These are phyloP conservation scores for Australoheros facetus DNA, from an alignment of 2,797 vertebrate species.

Conservation along the genomic window DNA sequence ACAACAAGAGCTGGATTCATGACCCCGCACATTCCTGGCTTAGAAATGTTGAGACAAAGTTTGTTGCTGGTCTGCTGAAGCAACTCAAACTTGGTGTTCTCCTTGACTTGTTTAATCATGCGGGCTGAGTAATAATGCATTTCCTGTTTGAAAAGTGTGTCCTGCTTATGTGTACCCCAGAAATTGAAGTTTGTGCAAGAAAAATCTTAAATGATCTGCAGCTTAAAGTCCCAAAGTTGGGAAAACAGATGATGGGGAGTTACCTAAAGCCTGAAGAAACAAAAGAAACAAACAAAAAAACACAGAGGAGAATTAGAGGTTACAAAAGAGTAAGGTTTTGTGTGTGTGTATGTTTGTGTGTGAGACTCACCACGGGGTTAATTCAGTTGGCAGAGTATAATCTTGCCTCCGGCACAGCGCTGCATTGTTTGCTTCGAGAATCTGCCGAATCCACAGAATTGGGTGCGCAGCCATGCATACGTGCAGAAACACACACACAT, in stretches of 20 bases:
- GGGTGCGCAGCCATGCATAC: conserved; percentile 35
- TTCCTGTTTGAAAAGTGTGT: conserved; percentile 13
- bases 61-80: background rate
- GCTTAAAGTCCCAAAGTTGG: background rate
- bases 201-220: background rate
- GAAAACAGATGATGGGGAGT: background rate
- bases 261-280: background rate
- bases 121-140: conserved; percentile 8
- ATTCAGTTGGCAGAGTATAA: conserved; percentile 68
- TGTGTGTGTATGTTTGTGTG: conserved; percentile 13
- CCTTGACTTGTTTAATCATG: conserved; percentile 15
- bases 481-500: conserved; percentile 12
- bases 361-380: conserved; percentile 15
- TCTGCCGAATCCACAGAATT: conserved; percentile 73
- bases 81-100: conserved; percentile 13
- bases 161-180: background rate
- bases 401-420: conserved; percentile 74
- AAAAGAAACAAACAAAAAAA: conserved; percentile 35
- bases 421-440: conserved; percentile 76
- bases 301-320: conserved; percentile 44
- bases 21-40: conserved; percentile 10
- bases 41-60: conserved; percentile 19
- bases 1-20: conserved; percentile 29
- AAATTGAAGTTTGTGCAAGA: background rate
- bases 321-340: conserved; percentile 28